phyloP scores from a whole-genome alignment of 2,797 vertebrate species.

The Emydoidea blandingii region DNA sequence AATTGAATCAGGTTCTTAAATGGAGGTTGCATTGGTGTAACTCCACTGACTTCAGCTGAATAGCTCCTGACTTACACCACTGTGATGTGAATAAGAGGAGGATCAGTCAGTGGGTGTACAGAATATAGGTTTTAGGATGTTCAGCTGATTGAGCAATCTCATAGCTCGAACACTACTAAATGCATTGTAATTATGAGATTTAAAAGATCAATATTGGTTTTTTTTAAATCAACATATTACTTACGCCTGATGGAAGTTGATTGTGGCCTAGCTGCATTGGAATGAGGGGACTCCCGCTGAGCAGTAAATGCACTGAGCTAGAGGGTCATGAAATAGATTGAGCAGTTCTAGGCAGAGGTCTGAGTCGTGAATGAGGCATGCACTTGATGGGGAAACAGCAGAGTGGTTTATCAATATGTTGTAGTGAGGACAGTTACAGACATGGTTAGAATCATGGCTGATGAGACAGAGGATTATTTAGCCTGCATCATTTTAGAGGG shows the following conservation, averaged over 20 bases:
- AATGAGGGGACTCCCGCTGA: slow-evolving; percentile 67
- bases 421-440: neutral
- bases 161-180: slow-evolving; percentile 73
- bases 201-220: slow-evolving; percentile 52
- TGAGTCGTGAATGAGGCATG: neutral
- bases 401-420: slow-evolving; percentile 10
- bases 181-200: slow-evolving; percentile 76
- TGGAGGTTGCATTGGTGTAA: slow-evolving; percentile 7
- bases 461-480: neutral
- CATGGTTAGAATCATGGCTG: neutral
- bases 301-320: slow-evolving; percentile 51
- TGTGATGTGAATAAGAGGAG: slow-evolving; percentile 6
- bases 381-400: neutral
- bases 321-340: slow-evolving; percentile 46
- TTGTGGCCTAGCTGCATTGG: slow-evolving; percentile 44
- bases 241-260: slow-evolving; percentile 65
- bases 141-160: slow-evolving; percentile 73
- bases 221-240: slow-evolving; percentile 70
- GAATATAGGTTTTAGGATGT: slow-evolving; percentile 47
- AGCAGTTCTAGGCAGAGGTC: slow-evolving; percentile 31
- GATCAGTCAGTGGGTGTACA: neutral
- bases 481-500: neutral
- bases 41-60: neutral
- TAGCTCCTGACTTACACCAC: neutral
- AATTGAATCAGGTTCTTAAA: slow-evolving; percentile 43